A percentile compares a stretch with the other conserved stretches of the same genome.
phyloP scores from a whole-genome alignment of 2,888 invertebrate species.

The Dryomyza anilis region DNA sequence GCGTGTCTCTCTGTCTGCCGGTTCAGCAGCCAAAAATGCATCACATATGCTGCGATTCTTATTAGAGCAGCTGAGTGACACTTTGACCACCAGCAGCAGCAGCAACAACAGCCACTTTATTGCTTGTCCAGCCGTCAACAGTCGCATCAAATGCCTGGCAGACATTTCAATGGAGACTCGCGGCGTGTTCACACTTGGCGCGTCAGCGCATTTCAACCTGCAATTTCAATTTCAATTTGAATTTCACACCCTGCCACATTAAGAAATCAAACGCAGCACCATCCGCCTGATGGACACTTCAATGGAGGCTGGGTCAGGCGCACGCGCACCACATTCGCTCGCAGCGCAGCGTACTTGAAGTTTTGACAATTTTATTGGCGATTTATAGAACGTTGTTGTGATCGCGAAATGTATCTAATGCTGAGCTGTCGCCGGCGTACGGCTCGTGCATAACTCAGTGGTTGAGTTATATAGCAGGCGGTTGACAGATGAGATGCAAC shows the following conservation, averaged over 20 bases:
- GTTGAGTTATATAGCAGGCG: slow-evolving; percentile 7
- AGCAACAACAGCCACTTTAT: slow-evolving; percentile 19
- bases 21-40: too few relatives aligned
- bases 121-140: background rate
- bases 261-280: slow-evolving; percentile 29
- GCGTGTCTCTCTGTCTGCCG: too few relatives aligned
- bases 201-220: background rate
- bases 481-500: too few relatives aligned
- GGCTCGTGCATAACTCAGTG: background rate
- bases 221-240: slow-evolving; percentile 29
- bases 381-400: background rate
- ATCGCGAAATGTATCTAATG: background rate
- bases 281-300: slow-evolving; percentile 41
- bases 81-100: slow-evolving; percentile 17
- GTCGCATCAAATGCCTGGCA: background rate
- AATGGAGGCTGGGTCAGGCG: slow-evolving; percentile 31
- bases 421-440: background rate
- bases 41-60: too few relatives aligned
- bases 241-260: slow-evolving; percentile 33
- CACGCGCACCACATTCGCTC: background rate
- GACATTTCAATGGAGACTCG: slow-evolving; percentile 22
- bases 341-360: too few relatives aligned
- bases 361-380: slow-evolving; percentile 4
- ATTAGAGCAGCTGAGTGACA: background rate
- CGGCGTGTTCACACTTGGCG: background rate